phyloP scores from a whole-genome alignment of 1,140 invertebrate genomes.

The Drosophila baimaii region DNA sequence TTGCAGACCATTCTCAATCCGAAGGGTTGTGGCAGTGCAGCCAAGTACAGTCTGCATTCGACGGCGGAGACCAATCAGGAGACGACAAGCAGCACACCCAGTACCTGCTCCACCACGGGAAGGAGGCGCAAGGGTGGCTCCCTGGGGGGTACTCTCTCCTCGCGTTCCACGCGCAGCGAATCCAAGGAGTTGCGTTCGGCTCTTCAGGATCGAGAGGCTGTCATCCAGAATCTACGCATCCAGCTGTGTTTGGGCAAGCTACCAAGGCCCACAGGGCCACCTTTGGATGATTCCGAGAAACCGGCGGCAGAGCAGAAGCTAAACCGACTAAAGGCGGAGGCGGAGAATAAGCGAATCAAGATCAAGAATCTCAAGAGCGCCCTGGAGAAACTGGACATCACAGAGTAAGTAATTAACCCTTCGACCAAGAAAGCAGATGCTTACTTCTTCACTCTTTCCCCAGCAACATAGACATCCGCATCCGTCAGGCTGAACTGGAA shows the following conservation, averaged over 20 bases:
- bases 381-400: slow-evolving; percentile 90
- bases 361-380: slow-evolving; percentile 91
- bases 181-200: slow-evolving; percentile 89
- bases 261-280: slow-evolving; percentile 84
- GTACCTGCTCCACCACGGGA: slow-evolving; percentile 86
- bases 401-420: slow-evolving; percentile 86
- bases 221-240: slow-evolving; percentile 89
- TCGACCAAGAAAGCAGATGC: neutral
- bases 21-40: slow-evolving; percentile 70
- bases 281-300: slow-evolving; percentile 75
- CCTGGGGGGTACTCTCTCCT: slow-evolving; percentile 69
- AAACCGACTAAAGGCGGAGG: slow-evolving; percentile 87
- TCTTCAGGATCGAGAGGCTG: slow-evolving; percentile 91
- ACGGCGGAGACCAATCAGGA: slow-evolving; percentile 47
- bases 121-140: slow-evolving; percentile 86
- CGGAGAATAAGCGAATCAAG: slow-evolving; percentile 89
- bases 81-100: slow-evolving; percentile 62
- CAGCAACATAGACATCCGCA: slow-evolving; percentile 95
- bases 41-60: slow-evolving; percentile 75
- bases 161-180: slow-evolving; percentile 84
- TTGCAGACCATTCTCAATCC: slow-evolving; percentile 80
- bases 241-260: slow-evolving; percentile 84
- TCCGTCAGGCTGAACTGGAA: slow-evolving; percentile 94
- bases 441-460: neutral
- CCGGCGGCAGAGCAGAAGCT: slow-evolving; percentile 88